phyloP scores from a whole-genome alignment of 2,113 vertebrate genomes.

The Hippocampus zosterae region DNA sequence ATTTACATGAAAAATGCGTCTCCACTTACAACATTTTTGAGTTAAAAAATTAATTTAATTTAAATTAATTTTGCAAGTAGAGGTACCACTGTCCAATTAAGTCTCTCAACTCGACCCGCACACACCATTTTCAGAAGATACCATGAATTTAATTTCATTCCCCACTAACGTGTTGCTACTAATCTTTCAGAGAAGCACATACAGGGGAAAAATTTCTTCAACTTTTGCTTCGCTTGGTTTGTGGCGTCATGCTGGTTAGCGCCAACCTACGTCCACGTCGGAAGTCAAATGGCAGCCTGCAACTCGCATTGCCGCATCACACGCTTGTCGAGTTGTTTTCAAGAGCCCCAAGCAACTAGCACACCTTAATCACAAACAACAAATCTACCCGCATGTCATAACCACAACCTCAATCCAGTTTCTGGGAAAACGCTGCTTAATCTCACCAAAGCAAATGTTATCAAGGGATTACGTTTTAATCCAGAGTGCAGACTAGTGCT shows the following conservation, averaged over 20 bases:
- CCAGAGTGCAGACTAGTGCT: not conserved
- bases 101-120: constrained; percentile 7
- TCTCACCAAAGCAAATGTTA: constrained; percentile 13
- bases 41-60: too few relatives aligned
- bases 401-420: constrained; percentile 18
- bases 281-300: constrained; percentile 6
- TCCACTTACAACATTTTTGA: too few relatives aligned
- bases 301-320: constrained; percentile 11
- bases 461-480: constrained; percentile 2
- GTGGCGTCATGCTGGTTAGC: not conserved
- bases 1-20: too few relatives aligned
- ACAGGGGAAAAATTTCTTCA: not conserved
- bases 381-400: constrained; percentile 20
- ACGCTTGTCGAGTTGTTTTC: not conserved
- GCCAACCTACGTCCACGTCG: constrained; percentile 3
- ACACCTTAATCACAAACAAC: not conserved
- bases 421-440: constrained; percentile 41
- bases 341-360: not conserved
- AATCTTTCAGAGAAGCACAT: constrained; percentile 16
- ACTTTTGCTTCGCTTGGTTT: not conserved
- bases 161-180: constrained; percentile 9
- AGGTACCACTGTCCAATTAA: constrained; percentile 13
- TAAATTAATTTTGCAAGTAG: too few relatives aligned
- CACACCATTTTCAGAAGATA: constrained; percentile 10
- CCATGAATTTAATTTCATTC: constrained; percentile 25